phyloP scores from a whole-genome alignment of 2,888 invertebrate species.

The Sesia apiformis region DNA sequence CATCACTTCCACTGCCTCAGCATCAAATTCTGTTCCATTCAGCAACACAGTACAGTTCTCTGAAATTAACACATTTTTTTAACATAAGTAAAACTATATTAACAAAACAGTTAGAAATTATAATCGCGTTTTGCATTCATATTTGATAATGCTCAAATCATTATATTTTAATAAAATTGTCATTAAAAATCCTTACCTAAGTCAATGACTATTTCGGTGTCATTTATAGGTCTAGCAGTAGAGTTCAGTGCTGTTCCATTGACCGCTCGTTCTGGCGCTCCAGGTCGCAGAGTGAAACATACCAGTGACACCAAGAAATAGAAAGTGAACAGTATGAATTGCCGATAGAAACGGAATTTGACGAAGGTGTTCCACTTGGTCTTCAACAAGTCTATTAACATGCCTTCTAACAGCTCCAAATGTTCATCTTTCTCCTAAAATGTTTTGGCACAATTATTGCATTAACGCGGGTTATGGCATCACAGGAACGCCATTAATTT shows the following conservation, averaged over 20 bases:
- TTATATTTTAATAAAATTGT: too few species aligned
- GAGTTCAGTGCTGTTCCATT: conserved; percentile 48
- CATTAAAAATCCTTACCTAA: conserved; percentile 22
- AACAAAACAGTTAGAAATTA: too few species aligned
- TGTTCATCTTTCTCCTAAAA: conserved; percentile 94
- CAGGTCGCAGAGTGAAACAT: conserved; percentile 92
- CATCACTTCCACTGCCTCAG: conserved; percentile 49
- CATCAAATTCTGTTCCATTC: conserved; percentile 35
- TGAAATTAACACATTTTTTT: conserved; percentile 15
- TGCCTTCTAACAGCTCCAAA: conserved; percentile 94
- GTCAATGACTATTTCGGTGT: conserved; percentile 40
- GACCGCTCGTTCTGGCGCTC: conserved; percentile 73
- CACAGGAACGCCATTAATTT: too few species aligned
- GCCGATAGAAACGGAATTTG: conserved; percentile 93
- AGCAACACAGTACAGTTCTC: conserved; percentile 43
- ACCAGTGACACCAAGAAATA: conserved; percentile 93
- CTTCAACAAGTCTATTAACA: conserved; percentile 92
- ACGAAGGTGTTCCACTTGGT: conserved; percentile 99
- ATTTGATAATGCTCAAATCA: too few species aligned
- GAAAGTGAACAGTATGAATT: conserved; percentile 91
- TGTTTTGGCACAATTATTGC: neutral
- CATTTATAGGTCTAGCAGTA: conserved; percentile 37
- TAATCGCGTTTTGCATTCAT: too few species aligned
- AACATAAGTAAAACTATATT: too few species aligned
- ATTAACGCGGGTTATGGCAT: too few species aligned